These are phyloP conservation scores for Lutjanus erythropterus DNA, from an alignment of 2,113 vertebrate genomes.

Conservation along the genomic window DNA sequence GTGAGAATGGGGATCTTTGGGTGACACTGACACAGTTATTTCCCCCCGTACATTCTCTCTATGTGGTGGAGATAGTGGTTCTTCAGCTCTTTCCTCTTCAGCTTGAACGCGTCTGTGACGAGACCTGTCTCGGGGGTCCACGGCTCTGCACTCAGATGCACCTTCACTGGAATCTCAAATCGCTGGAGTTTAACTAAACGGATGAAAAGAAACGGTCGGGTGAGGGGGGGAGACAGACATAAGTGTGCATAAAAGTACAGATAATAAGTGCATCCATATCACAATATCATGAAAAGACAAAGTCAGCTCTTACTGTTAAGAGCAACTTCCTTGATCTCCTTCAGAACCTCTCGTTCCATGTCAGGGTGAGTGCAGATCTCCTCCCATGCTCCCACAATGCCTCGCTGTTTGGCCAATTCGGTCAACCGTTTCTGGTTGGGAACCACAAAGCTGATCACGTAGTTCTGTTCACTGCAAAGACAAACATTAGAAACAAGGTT, in stretches of 20 bases:
- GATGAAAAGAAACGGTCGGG: not conserved
- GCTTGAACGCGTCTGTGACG: conserved; percentile 97
- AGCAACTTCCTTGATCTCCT: conserved; percentile 91
- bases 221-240: not conserved
- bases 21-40: conserved; percentile 77
- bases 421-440: conserved; percentile 95
- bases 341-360: conserved; percentile 94
- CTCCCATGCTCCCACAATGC: conserved; percentile 88
- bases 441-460: conserved; percentile 98
- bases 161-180: conserved; percentile 96
- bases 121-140: conserved; percentile 98
- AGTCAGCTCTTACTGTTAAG: conserved; percentile 88
- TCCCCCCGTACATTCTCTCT: conserved; percentile 96
- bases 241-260: not conserved
- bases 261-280: not conserved
- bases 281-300: not conserved
- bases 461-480: conserved; percentile 92
- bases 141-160: conserved; percentile 92
- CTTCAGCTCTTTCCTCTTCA: conserved; percentile 97
- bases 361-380: conserved; percentile 94
- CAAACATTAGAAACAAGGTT: not conserved
- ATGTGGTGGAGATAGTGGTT: conserved; percentile 96
- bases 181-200: conserved; percentile 92
- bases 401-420: conserved; percentile 89
- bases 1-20: not conserved